These are phyloP conservation scores for Iguana delicatissima DNA, from an alignment of 2,797 vertebrate species.

Conservation along the genomic window DNA sequence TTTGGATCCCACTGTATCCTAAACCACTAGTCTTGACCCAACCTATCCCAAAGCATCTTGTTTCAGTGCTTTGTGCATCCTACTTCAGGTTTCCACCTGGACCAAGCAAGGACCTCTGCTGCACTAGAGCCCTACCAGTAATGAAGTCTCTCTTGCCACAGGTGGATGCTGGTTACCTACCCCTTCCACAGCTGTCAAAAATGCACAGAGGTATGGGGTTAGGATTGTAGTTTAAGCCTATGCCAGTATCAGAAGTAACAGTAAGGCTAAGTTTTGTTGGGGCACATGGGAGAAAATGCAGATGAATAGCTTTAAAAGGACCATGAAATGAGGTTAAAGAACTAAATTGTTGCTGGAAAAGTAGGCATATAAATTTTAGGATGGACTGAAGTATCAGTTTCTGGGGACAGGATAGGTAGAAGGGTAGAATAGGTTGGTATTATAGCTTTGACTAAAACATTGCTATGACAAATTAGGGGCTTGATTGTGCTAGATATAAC, in stretches of 20 bases:
- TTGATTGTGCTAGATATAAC: slow-evolving; percentile 86
- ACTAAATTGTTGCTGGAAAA: slow-evolving; percentile 67
- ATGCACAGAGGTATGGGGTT: too few species aligned
- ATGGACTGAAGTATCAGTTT: slow-evolving; percentile 64
- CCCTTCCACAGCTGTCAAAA: neutral
- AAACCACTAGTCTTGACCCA: neutral
- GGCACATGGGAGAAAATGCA: slow-evolving; percentile 53
- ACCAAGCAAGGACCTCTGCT: neutral
- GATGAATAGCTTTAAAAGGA: slow-evolving; percentile 68
- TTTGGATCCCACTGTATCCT: neutral
- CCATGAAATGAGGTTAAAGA: slow-evolving; percentile 64
- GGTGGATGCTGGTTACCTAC: neutral
- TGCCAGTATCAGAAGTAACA: slow-evolving; percentile 3
- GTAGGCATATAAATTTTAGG: slow-evolving; percentile 65
- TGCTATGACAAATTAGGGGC: slow-evolving; percentile 90
- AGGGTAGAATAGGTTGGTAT: slow-evolving; percentile 17
- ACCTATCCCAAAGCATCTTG: too few species aligned
- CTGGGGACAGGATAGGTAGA: slow-evolving; percentile 58
- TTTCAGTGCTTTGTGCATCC: neutral
- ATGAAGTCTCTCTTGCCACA: neutral
- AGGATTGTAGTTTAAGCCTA: neutral
- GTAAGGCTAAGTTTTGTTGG: slow-evolving; percentile 49
- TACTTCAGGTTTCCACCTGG: neutral
- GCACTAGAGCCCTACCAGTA: neutral
- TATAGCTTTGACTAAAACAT: slow-evolving; percentile 76